phyloP scores from a whole-genome alignment of 2,113 vertebrate species.

The Chionis minor region DNA sequence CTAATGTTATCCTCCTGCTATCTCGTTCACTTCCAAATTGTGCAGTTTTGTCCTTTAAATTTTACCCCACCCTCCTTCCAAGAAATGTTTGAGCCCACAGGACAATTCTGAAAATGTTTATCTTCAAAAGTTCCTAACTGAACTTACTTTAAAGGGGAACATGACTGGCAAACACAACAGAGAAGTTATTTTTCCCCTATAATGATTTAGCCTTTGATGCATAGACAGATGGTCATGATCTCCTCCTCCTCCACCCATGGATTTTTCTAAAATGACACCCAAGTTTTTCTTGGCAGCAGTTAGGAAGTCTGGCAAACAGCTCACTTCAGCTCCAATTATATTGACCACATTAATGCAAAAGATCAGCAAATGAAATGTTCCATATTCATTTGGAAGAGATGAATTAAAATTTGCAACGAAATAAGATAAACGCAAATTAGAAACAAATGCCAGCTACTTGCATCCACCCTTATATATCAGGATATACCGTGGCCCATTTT shows the following conservation, averaged over 20 bases:
- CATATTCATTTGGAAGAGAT: constrained; percentile 70
- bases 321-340: constrained; percentile 76
- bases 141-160: constrained; percentile 17
- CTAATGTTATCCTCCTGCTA: neutral
- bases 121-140: constrained; percentile 19
- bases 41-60: neutral
- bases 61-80: neutral
- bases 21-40: constrained; percentile 12
- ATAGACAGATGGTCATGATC: constrained; percentile 76
- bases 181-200: constrained; percentile 42
- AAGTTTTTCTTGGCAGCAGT: constrained; percentile 82
- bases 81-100: neutral
- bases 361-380: constrained; percentile 77
- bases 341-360: constrained; percentile 79
- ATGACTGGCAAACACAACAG: constrained; percentile 42
- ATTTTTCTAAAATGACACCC: constrained; percentile 82
- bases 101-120: constrained; percentile 43
- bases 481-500: neutral
- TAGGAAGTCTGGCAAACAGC: constrained; percentile 78
- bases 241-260: constrained; percentile 73
- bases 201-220: constrained; percentile 65
- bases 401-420: constrained; percentile 72
- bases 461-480: neutral
- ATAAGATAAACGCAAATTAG: constrained; percentile 64
- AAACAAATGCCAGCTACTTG: constrained; percentile 44